These are phyloP conservation scores for Leptatherina wallacei DNA, from an alignment of 2,797 vertebrate genomes.

Conservation along the genomic window DNA sequence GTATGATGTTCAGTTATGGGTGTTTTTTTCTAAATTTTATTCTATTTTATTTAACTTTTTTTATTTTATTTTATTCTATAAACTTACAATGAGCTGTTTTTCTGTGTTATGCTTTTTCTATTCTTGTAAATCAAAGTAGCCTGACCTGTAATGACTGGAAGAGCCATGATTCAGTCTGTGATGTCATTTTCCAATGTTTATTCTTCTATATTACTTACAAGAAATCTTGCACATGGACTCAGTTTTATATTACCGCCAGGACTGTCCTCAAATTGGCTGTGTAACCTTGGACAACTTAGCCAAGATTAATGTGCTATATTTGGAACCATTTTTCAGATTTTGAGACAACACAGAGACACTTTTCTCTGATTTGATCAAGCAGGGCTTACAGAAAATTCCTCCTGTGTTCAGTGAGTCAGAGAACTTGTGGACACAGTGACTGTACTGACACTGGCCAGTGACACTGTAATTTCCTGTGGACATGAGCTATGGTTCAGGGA, in stretches of 20 bases:
- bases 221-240: slow-evolving; percentile 3
- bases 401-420: slow-evolving; percentile 2
- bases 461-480: slow-evolving; percentile 23
- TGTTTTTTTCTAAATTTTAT: too few species aligned
- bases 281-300: slow-evolving; percentile 9
- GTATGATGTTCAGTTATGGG: too few species aligned
- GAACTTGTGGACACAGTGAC: not conserved
- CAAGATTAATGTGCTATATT: slow-evolving; percentile 14
- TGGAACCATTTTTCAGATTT: slow-evolving; percentile 2
- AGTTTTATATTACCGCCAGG: not conserved
- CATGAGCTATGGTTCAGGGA: slow-evolving; percentile 12
- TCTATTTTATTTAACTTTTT: too few species aligned
- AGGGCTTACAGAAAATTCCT: slow-evolving; percentile 12
- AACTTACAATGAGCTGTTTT: not conserved
- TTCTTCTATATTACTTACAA: slow-evolving; percentile 18
- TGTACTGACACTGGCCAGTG: slow-evolving; percentile 10
- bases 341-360: slow-evolving; percentile 8
- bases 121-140: not conserved
- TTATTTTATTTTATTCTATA: too few species aligned
- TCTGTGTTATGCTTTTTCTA: not conserved
- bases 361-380: slow-evolving; percentile 27
- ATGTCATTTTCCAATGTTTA: slow-evolving; percentile 16
- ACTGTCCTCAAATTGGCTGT: slow-evolving; percentile 14
- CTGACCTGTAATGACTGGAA: too few species aligned
- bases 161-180: slow-evolving; percentile 7